Percentiles rank a stretch among this genome's conserved stretches.
Evolutionary conservation across 2,797 vertebrate genomes (phyloP).

Genomic region (Brachyrhaphis roseni): DNA sequence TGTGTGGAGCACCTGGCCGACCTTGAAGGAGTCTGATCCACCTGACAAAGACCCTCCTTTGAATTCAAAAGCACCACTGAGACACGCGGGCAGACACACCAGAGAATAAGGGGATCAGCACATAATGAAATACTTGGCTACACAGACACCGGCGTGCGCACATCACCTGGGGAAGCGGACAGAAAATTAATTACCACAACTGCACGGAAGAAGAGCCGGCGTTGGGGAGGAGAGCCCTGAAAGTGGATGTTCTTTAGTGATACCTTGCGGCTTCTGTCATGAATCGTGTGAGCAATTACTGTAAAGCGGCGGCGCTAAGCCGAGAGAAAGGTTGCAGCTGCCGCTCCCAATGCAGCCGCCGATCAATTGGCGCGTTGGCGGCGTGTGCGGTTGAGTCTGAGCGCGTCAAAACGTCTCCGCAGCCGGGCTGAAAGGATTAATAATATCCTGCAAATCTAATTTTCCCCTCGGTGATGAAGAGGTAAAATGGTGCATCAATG

Average conservation of each 20-base stretch:
- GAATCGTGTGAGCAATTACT: constrained; percentile 61
- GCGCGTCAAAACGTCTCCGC: constrained; percentile 39
- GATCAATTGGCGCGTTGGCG: constrained; percentile 40
- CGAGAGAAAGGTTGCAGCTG: constrained; percentile 69
- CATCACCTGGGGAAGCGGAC: constrained; percentile 35
- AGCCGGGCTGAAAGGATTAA: constrained; percentile 54
- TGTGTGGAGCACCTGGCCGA: constrained; percentile 39
- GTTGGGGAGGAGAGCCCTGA: constrained; percentile 22
- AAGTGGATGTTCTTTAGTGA: constrained; percentile 64
- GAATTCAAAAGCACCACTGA: constrained; percentile 58
- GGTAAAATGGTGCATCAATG: constrained; percentile 21
- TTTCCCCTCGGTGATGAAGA: constrained; percentile 58
- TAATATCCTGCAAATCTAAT: constrained; percentile 62
- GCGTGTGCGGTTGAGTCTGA: constrained; percentile 1
- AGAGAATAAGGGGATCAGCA: constrained; percentile 57
- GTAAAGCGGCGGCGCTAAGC: constrained; percentile 56
- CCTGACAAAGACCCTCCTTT: constrained; percentile 46
- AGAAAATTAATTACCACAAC: constrained; percentile 69
- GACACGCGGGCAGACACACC: constrained; percentile 43
- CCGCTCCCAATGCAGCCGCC: constrained; percentile 48
- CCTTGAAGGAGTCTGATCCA: constrained; percentile 56
- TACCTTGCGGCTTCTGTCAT: constrained; percentile 67
- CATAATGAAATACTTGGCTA: constrained; percentile 62
- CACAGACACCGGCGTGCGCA: constrained; percentile 23
- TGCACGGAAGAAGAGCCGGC: constrained; percentile 41